A percentile compares a stretch with the other conserved stretches of the same genome.
Evolutionary conservation across 2,888 invertebrate species (phyloP).

Genomic region (Matsumyia berberina): DNA sequence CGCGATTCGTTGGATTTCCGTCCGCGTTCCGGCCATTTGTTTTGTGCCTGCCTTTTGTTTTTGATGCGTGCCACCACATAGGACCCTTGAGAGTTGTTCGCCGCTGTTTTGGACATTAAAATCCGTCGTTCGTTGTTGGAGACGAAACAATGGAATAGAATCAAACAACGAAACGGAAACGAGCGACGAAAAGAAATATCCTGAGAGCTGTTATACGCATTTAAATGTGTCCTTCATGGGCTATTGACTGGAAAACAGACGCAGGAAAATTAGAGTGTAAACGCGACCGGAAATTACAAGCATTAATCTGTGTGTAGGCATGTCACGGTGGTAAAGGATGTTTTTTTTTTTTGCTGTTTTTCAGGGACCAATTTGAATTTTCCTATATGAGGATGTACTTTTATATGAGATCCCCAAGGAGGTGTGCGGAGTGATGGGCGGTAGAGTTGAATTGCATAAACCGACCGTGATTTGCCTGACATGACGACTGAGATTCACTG

Average conservation of each 20-base stretch:
- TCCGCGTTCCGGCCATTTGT: constrained; percentile 71
- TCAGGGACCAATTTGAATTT: not conserved
- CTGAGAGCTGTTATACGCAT: constrained; percentile 59
- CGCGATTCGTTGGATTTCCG: constrained; percentile 69
- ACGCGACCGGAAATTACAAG: constrained; percentile 63
- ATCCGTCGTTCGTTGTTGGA: constrained; percentile 34
- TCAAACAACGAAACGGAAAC: not conserved
- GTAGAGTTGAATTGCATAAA: not conserved
- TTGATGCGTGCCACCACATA: constrained; percentile 59
- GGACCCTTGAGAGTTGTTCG: constrained; percentile 64
- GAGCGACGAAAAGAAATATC: constrained; percentile 7
- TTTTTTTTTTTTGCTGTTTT: not conserved
- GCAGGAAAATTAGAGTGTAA: constrained; percentile 45
- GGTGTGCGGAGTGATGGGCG: not conserved
- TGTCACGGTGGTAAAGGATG: constrained; percentile 10
- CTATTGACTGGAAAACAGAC: constrained; percentile 61
- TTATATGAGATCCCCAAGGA: not conserved
- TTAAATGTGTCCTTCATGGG: constrained; percentile 70
- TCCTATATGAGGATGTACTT: constrained; percentile 2
- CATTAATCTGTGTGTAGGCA: constrained; percentile 58
- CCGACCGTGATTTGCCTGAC: too few species aligned
- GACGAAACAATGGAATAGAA: constrained; percentile 16
- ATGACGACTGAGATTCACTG: too few species aligned
- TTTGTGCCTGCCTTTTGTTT: constrained; percentile 50
- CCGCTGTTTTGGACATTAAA: constrained; percentile 67